Base-by-base conservation (phyloP, 1,140 invertebrate genomes). In the Cyphomyrmex costatus region DNA sequence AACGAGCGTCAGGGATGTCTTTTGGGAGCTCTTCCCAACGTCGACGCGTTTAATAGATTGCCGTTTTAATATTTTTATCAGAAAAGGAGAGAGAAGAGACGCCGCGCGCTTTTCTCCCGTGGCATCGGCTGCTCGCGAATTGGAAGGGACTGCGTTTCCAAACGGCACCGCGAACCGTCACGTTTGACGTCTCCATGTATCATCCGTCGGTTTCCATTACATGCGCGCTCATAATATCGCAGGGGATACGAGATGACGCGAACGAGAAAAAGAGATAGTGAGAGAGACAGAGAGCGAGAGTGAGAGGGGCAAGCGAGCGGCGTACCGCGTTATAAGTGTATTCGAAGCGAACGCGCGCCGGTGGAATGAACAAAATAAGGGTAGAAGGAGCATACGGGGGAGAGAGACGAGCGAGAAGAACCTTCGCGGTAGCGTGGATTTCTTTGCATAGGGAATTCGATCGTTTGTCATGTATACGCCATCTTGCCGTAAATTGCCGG, bases 401-500 rank as follows among this genome's bases (percentile, higher is more conserved):
- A 19, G 16, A 19, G 16, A 58, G 16, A 56, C 66, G 70, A 70
- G 78, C 51, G 84, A 77, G 79, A 90, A 71, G 79, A 90, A 77
- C 42, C 88, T 85, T 65, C 83, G 82, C 76, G 73, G 68, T 85
- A 80, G 84, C 71, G 76, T 84, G 92, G 89, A 94, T 94, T 94
- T 92, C 92, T 92, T 93, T 92, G 86, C 86, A 89, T 90, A 91
- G 92, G 91, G 90, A 93, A 93, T 93, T 92, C 90, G 93, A 95
- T 95, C 94, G 93, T 95, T 95, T 94, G 92, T 95, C 94, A 95
- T 94, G 93, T 93, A 94, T 92, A 94, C 92, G 93, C 91, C 93
- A 92, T 93, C 90, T 93, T 92, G 91, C 89, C 79, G 92, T 92
- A 93, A 93, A 94, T 94, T 94, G 93, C 92, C 82, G 79, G 74